Base-by-base conservation (phyloP, 1,140 invertebrate genomes). In the Galendromus occidentalis region DNA sequence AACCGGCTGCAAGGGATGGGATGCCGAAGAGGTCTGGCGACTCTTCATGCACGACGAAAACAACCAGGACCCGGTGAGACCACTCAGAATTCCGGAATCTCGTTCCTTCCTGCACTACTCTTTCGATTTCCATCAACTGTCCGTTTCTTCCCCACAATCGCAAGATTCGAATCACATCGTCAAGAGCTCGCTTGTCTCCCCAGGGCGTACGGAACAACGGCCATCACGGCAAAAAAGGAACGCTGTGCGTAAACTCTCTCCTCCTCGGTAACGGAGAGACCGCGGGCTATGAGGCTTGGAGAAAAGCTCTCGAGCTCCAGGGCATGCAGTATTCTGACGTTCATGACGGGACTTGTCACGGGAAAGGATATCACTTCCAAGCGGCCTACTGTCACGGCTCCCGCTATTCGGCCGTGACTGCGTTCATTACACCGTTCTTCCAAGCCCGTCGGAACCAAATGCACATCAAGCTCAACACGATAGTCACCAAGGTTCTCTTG, bases 61-160 rank as follows among this genome's bases (percentile, higher is more conserved):
- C 51, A 59, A 59, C 20, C 51, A 59, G 51, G 51, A 59, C 51
- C 51, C 51, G 33, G 51, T 59, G 33, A 59, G 51, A n/a, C n/a
- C n/a, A n/a, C n/a, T n/a, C n/a, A n/a, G n/a, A n/a, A n/a, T n/a
- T n/a, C n/a, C n/a, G n/a, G n/a, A n/a, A n/a, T n/a, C n/a, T n/a
- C n/a, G n/a, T n/a, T n/a, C 45, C 12, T 44, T 47, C 28, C 14
- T 47, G 7, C 28, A 47, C 45, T 6, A 22, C 4, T 22, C 6
- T 47, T 14, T 47, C 45, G 4, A 7, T 47, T 14, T 47, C 6
- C 4, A 47, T 25, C 7, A 22, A 22, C 14, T 4, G 4, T 22
- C 4, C 28, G 4, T 47, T 14, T 47, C n/a, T n/a, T n/a, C n/a
- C n/a, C n/a, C n/a, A n/a, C n/a, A 39, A 39, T 39, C 33, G 18